Conservation (phyloP, 2,888 invertebrate species). For the Branchinecta sandiegonensis region DNA sequence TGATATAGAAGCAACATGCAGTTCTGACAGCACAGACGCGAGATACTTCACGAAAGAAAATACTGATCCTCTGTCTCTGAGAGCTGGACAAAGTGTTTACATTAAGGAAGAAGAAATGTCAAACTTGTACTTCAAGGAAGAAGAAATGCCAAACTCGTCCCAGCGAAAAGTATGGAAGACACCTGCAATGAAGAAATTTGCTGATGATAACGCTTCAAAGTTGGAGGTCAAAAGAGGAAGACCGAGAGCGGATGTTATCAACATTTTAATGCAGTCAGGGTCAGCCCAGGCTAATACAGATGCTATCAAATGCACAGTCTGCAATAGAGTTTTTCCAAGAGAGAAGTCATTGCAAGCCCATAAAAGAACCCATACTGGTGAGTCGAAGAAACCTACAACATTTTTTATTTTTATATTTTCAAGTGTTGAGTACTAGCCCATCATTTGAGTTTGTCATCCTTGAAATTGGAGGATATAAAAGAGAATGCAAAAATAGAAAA, state of each 20-base stretch:
- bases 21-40: background rate
- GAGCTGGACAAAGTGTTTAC: background rate
- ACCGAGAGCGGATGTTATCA: constrained; percentile 53
- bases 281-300: constrained; percentile 45
- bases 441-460: constrained; percentile 16
- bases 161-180: background rate
- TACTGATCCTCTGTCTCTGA: background rate
- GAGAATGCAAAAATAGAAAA: background rate
- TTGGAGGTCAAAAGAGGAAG: constrained; percentile 41
- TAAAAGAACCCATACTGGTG: constrained; percentile 48
- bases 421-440: constrained; percentile 18
- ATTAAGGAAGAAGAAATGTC: background rate
- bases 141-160: background rate
- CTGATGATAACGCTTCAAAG: background rate
- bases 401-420: constrained; percentile 22
- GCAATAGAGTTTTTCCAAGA: constrained; percentile 55
- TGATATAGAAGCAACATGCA: background rate
- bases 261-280: constrained; percentile 51
- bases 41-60: background rate
- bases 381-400: constrained; percentile 24
- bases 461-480: constrained; percentile 20
- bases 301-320: constrained; percentile 52
- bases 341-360: constrained; percentile 59
- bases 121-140: background rate
- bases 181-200: constrained; percentile 1